These are phyloP conservation scores for Melanitta fusca DNA, from an alignment of 2,797 vertebrate species.

Conservation along the genomic window DNA sequence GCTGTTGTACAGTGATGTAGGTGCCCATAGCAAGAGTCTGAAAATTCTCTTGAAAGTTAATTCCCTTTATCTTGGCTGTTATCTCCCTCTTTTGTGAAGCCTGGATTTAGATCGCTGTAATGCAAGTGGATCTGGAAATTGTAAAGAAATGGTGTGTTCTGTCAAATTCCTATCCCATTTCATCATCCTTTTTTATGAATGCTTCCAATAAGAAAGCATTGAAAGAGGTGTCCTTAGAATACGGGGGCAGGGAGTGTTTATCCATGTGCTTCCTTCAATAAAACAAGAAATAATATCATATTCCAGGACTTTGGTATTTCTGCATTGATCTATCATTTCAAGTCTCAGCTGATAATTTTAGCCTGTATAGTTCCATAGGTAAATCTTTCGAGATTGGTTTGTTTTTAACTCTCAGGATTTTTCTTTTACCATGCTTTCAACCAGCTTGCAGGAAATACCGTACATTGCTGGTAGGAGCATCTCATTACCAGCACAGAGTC, in stretches of 20 bases:
- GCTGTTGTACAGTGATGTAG: background rate
- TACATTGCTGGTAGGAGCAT: background rate
- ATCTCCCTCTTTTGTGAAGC: background rate
- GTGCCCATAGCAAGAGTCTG: background rate
- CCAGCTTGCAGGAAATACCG: background rate
- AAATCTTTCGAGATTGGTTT: background rate
- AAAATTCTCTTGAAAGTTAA: background rate
- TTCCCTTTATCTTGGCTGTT: background rate
- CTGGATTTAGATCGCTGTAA: background rate
- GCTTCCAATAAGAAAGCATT: background rate
- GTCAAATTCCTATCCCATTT: background rate
- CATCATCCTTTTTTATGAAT: background rate
- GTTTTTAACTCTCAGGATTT: background rate
- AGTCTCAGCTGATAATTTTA: background rate
- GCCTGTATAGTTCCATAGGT: background rate
- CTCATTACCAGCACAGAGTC: background rate
- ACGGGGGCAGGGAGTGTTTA: background rate
- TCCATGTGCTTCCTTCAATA: background rate
- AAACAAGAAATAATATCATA: background rate
- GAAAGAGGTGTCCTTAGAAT: background rate
- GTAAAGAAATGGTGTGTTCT: background rate
- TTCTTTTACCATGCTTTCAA: background rate
- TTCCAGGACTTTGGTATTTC: background rate
- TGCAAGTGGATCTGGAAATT: constrained; percentile 7
- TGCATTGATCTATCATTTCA: background rate